Base-by-base conservation (phyloP, 2,888 invertebrate species). In the Antheraea assamensis region DNA sequence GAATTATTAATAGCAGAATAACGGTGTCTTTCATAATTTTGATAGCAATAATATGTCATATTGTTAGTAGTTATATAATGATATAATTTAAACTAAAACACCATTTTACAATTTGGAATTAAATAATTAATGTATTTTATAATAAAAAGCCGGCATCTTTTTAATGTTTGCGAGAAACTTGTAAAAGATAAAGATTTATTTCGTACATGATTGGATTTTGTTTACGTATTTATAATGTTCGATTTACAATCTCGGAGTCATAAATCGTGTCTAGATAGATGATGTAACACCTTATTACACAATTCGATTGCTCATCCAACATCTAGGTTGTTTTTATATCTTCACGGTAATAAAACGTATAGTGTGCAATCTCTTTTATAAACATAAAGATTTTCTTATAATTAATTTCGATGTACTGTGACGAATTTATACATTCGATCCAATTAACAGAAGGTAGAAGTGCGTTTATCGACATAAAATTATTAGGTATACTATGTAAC, bases 261-360 rank as follows among this genome's bases (percentile, higher is more conserved):
- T 68, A 35, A 68, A 35, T 35, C 35, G 31, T 30, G 72, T 31
- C 35, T 58, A 71, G 58, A 31, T 15, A n/a, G 70, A 61, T 73
- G 73, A 73, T 10, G 73, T 47, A 73, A 73, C 21, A 30, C 21
- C 8, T 64, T 27, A 73, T 70, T 73, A 73, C 73, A 70, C 70
- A 73, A 71, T 71, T n/a, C 71, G 70, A 64, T 73, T 73, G 71
- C 71, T 73, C 73, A 73, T 71, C 73, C 49, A n/a, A 61, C 49
- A 74, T 74, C 66, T 74, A 71, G 74, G 66, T 74, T 74, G 71
- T 70, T 74, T 71, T 74, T 70, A 27, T 27, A 74, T 68, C 31
- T 70, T 49, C 49, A 66, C 66, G 66, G 64, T 64, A 52, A 52
- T 71, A 73, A 68, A 73, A 73, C 27, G 52, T 68, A 68, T 64